Base-by-base conservation (phyloP, 2,888 invertebrate species). In the Sarcophaga carnaria region DNA sequence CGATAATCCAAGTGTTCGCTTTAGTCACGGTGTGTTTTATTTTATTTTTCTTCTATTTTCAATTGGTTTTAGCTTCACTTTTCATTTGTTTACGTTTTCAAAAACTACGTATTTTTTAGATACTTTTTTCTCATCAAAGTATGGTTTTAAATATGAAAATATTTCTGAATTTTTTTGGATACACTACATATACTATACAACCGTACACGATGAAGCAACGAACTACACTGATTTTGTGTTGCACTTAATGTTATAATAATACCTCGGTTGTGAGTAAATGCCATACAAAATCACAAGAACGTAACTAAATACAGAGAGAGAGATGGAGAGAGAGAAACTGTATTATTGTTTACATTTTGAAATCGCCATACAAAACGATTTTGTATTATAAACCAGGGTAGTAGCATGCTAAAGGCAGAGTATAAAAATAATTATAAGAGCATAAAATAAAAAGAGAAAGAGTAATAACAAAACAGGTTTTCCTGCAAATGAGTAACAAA, bases 1-100 rank as follows among this genome's bases (percentile, higher is more conserved):
- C 92, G 92, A 92, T 92, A 92, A 92, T 92, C 92, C 92, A 92
- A 90, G 89, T 89, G 92, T 89, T 92, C 92, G 92, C 92, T 92
- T 90, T 89, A 89, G 89, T 90, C 92, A 92, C 92, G 92, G 91
- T 89, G 85, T 89, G 90, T 89, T 89, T 90, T 90, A 88, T 69
- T 62, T 54, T 90, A 88, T 72, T 66, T 54, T 69, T 77, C 47
- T 22, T 22, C 22, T 63, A 62, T 14, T 54, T 27, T 37, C 37
- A 37, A 27, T 72, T 76, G 17, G 27, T 62, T 74, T 67, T 66
- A 49, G 59, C 66, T 37, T 37, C 66, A 74, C 67, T 69, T 64
- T 49, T 37, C 37, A 54, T 60, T 47, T 64, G 69, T 87, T 81
- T 76, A 66, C 60, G 49, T 70, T 63, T 82, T 64, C 47, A 37